A percentile compares a stretch with the other conserved stretches of the same genome.
Evolutionary conservation across 2,113 vertebrate species (phyloP).

Genomic region (Microcebus tavaratra): DNA sequence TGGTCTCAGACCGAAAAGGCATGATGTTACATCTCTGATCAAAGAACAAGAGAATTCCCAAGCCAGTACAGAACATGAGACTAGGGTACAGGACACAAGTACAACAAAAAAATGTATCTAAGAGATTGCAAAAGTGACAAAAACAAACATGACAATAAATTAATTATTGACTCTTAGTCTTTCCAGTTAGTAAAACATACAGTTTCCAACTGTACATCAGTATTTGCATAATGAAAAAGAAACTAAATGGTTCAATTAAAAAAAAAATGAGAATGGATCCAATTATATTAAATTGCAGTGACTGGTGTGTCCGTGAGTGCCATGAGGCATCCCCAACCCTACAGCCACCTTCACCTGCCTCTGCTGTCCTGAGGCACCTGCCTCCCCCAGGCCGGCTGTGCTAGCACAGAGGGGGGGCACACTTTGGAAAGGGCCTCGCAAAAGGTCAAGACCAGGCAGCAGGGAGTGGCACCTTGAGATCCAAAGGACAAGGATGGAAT

Average conservation of each 20-base stretch:
- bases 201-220: conserved; percentile 51
- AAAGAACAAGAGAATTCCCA: neutral
- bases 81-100: neutral
- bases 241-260: neutral
- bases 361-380: neutral
- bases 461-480: accelerated
- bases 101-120: neutral
- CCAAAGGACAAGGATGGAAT: neutral
- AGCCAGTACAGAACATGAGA: neutral
- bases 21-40: neutral
- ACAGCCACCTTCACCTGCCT: neutral
- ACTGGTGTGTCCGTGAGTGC: accelerated
- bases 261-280: neutral
- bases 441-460: neutral
- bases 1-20: neutral
- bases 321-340: accelerated
- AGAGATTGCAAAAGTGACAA: conserved; percentile 33
- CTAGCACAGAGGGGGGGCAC: neutral
- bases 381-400: neutral
- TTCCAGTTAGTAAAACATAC: conserved; percentile 61
- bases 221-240: conserved; percentile 36
- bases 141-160: neutral
- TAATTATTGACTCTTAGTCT: neutral
- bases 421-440: neutral
- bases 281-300: neutral